Conservation (phyloP, 2,113 vertebrate genomes). For the Nothoprocta perdicaria region DNA sequence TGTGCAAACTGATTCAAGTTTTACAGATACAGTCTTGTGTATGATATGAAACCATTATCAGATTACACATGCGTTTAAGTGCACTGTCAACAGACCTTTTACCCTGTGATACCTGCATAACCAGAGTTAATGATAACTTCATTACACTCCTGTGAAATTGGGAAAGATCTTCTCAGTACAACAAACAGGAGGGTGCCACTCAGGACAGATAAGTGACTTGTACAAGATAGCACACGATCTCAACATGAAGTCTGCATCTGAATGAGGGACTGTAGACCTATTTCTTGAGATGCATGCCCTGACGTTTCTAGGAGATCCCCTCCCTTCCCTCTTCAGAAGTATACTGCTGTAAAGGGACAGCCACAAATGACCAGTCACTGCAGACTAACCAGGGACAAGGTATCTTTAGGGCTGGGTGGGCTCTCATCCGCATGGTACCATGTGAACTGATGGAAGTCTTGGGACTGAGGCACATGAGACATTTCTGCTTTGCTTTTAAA, state of each 20-base stretch:
- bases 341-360: not conserved
- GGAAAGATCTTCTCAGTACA: not conserved
- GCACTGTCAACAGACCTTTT: not conserved
- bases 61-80: not conserved
- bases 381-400: conserved; percentile 67
- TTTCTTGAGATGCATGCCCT: not conserved
- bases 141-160: not conserved
- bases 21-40: not conserved
- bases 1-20: not conserved
- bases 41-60: not conserved
- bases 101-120: not conserved
- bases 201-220: not conserved
- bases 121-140: not conserved
- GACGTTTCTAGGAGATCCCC: not conserved
- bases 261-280: fast-evolving
- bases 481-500: conserved; percentile 98
- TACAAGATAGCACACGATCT: not conserved
- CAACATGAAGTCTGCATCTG: not conserved
- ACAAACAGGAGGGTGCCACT: not conserved
- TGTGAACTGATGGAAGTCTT: conserved; percentile 87
- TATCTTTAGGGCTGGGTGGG: conserved; percentile 52
- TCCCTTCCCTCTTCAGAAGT: not conserved
- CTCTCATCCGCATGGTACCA: conserved; percentile 79
- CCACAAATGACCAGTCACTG: not conserved
- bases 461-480: conserved; percentile 94